A percentile compares a stretch with the other conserved stretches of the same genome.
Evolutionary conservation across 2,888 invertebrate genomes (phyloP).

Genomic region (Drosophila prostipennis): DNA sequence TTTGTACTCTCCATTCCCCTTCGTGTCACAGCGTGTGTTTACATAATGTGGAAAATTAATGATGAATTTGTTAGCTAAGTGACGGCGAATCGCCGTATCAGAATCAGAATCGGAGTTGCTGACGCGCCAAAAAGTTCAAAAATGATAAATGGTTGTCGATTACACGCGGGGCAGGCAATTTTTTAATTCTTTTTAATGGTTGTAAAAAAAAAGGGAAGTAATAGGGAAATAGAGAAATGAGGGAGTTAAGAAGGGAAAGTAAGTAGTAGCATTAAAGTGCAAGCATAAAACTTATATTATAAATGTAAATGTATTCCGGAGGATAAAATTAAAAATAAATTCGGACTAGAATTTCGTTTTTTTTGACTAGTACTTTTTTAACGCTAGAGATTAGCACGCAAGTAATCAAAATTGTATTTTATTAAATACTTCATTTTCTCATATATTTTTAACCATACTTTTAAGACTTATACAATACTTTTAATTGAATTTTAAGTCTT

Average conservation of each 20-base stretch:
- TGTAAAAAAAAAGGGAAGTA: constrained; percentile 1
- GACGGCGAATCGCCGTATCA: constrained; percentile 41
- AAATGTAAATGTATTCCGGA: too few species aligned
- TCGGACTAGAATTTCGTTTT: too few species aligned
- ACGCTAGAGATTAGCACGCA: too few species aligned
- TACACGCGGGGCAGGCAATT: constrained; percentile 24
- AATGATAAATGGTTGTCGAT: constrained; percentile 63
- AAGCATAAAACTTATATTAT: too few species aligned
- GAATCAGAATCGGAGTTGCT: constrained; percentile 27
- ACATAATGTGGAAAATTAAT: constrained; percentile 78
- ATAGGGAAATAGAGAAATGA: not conserved
- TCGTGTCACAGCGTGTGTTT: constrained; percentile 58
- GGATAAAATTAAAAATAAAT: too few species aligned
- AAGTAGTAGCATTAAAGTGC: too few species aligned
- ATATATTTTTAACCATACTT: too few species aligned
- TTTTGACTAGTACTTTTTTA: too few species aligned
- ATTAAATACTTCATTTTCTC: too few species aligned
- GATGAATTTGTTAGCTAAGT: constrained; percentile 60
- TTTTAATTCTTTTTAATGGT: constrained; percentile 4
- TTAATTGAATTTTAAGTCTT: not conserved
- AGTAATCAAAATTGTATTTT: too few species aligned
- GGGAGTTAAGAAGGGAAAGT: not conserved
- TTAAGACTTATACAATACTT: too few species aligned
- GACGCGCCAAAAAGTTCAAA: constrained; percentile 49
- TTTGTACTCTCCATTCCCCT: constrained; percentile 20